Conservation (phyloP, 2,888 invertebrate genomes). For the Xylota segnis region DNA sequence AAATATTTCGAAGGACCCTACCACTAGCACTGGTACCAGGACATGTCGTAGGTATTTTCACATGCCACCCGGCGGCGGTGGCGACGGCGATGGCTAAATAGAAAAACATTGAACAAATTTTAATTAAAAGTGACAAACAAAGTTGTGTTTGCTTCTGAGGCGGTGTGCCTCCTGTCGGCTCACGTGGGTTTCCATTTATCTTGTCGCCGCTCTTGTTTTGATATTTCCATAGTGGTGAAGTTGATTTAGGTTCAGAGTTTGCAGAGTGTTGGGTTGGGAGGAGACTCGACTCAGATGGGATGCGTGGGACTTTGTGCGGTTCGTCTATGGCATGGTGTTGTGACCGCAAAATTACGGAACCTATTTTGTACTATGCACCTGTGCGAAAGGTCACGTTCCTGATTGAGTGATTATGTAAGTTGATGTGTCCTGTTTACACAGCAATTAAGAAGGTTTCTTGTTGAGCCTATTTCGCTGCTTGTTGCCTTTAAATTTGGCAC, state of each 20-base stretch:
- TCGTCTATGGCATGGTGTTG: not conserved
- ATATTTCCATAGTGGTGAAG: not conserved
- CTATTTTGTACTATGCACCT: not conserved
- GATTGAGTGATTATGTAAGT: constrained; percentile 19
- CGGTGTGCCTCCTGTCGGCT: not conserved
- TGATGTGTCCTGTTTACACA: constrained; percentile 2
- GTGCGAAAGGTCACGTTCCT: constrained; percentile 15
- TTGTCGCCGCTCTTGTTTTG: not conserved
- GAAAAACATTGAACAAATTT: constrained; percentile 43
- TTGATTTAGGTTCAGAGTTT: constrained; percentile 22
- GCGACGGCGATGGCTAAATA: no score
- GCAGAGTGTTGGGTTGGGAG: not conserved
- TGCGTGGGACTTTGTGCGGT: not conserved
- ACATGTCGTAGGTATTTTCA: constrained; percentile 8
- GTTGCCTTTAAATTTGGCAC: not conserved
- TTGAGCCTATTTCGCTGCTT: not conserved
- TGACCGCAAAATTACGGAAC: not conserved
- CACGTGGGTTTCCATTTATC: constrained; percentile 1
- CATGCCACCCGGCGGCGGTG: not conserved
- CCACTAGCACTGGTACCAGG: constrained; percentile 6
- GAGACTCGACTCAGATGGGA: not conserved
- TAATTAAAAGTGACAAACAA: constrained; percentile 61
- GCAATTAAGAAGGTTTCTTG: not conserved
- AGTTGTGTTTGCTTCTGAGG: constrained; percentile 16
- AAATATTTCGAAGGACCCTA: constrained; percentile 22